Evolutionary conservation across 2,888 invertebrate species (phyloP).

Genomic region (Druceiella hillmani): DNA sequence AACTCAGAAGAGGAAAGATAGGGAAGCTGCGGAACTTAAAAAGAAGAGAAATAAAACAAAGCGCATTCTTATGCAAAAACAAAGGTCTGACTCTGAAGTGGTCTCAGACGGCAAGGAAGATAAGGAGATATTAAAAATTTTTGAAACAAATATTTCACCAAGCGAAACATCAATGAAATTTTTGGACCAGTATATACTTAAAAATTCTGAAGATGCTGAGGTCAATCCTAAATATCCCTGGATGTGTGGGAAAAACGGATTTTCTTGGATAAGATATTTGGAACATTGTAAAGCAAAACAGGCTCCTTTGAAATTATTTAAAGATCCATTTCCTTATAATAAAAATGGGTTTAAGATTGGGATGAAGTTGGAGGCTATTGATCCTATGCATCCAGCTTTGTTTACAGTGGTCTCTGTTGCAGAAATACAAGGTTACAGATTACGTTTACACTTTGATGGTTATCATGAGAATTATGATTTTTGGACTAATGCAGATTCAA

Average conservation of each 20-base stretch:
- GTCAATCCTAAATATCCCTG: slow-evolving; percentile 52
- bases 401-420: slow-evolving; percentile 86
- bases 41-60: slow-evolving; percentile 45
- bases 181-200: slow-evolving; percentile 10
- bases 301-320: slow-evolving; percentile 72
- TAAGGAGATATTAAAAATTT: no score
- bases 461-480: slow-evolving; percentile 86
- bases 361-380: slow-evolving; percentile 90
- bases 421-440: slow-evolving; percentile 75
- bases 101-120: slow-evolving; percentile 32
- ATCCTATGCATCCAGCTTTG: slow-evolving; percentile 84
- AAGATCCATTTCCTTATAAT: slow-evolving; percentile 69
- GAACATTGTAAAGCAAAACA: slow-evolving; percentile 66
- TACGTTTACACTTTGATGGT: slow-evolving; percentile 89
- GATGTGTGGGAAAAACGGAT: slow-evolving; percentile 66
- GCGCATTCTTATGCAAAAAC: slow-evolving; percentile 40
- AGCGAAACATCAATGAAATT: slow-evolving; percentile 7
- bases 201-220: not conserved
- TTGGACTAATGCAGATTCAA: slow-evolving; percentile 91
- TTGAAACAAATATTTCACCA: no score
- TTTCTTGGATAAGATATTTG: slow-evolving; percentile 74
- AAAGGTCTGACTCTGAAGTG: slow-evolving; percentile 34
- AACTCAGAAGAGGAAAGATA: slow-evolving; percentile 38
- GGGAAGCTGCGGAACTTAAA: slow-evolving; percentile 35
- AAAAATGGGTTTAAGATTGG: slow-evolving; percentile 76